Evolutionary conservation across 2,113 vertebrate species (phyloP), one percentile per base, ranked within the genome.

Genomic region (Vulpes lagopus): DNA sequence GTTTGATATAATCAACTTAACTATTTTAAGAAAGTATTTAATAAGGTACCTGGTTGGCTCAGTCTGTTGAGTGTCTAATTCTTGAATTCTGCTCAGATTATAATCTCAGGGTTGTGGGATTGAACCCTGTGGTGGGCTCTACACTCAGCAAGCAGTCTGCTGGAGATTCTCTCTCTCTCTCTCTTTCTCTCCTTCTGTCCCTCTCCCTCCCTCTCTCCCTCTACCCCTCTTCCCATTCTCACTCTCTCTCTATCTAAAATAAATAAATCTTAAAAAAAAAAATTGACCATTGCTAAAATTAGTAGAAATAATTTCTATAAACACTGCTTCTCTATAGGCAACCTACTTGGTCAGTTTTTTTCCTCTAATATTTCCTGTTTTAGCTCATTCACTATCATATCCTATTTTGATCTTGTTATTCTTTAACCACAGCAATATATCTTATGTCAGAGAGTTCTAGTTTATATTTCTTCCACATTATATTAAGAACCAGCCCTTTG

Each of bases 401-500:
- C 23, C 76, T 88, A 55, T 78, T 81, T 95, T 69, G 30, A 51
- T 27, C 22, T 91, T 76, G 10, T 85, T 94, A 83, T 91, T 94
- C 71, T 80, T 97, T 83, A 94, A 38, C 60, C 65, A 91, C 11
- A 53, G 22, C 32, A 95, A 30, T 14, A 43, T 55, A 20, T 49
- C 19, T 38, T 78, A 0, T 83, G 5, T 88, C 53, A 78, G 1
- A 88, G 35, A 79, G 43, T 43, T 80, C 84, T 96, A 93, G 76
- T 79, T 96, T 94, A 38, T 92, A 49, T 91, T 88, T 93, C 49
- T 73, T 76, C 5, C n/a, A 53, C 6, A 62, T 71, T 81, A 43
- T 88, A 32, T 55, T 81, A 86, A 96, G 25, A 96, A 82, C 8
- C n/a, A 83, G 6, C 38, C 53, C 30, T 87, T 92, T 96, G 64